Base-by-base conservation (phyloP, 2,888 invertebrate species). In the Tryphoninae sp. region DNA sequence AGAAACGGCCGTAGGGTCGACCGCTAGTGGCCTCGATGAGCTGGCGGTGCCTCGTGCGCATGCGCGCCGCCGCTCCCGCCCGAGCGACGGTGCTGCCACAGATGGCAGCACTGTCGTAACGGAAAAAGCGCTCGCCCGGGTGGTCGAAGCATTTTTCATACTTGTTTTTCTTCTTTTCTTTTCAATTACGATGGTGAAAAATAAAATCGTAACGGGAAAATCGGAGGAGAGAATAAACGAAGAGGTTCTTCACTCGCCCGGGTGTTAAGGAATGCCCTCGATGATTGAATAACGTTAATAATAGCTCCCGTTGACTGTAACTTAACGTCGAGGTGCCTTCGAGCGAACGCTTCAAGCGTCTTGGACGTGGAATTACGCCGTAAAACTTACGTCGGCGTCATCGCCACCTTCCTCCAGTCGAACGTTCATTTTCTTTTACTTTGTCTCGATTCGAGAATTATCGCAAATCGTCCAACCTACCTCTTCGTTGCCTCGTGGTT, bases 271-370 rank as follows among this genome's bases (percentile, higher is more conserved):
- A 74, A 78, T 71, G 80, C 74, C 83, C 84, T 72, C 77, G 82
- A 88, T 88, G 88, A 88, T 88, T 87, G 87, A 88, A 88, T 87
- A 88, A 88, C 87, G 86, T 84, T 88, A 88, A 88, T 87, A 87
- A 88, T 86, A 88, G 84, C 86, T 86, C 83, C 78, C 68, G 84
- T 81, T 79, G 75, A 84, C 83, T 83, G 85, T 87, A 87, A 86
- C 86, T 85, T 78, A 33, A 74, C 68, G 76, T 64, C 62, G 71
- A 76, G 45, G 62, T 51, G n/a, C 80, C 72, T 76, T 78, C 40
- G 42, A 65, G 49, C 19, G 59, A 62, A 61, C 74, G 76, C 77
- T 82, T 74, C 59, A 76, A 68, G 78, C 80, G 83, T 81, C 82
- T 84, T 82, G 83, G 80, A 82, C 78, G 22, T 49, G 77, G 68